Evolutionary conservation across 2,888 invertebrate species (phyloP).

Genomic region (Podotricha telesiphe): DNA sequence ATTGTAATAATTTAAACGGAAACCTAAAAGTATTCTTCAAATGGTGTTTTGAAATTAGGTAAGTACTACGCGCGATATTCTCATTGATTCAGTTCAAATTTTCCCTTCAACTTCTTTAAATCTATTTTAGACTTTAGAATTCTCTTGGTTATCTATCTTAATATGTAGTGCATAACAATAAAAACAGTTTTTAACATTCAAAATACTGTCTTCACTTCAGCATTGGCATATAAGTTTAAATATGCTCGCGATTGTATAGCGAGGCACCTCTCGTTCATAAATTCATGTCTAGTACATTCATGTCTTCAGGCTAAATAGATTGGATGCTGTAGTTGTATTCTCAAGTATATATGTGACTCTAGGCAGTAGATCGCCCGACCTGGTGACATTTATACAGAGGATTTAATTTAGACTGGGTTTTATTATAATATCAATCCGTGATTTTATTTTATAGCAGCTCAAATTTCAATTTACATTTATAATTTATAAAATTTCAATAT

Average conservation of each 20-base stretch:
- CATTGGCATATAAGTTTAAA: conserved; percentile 18
- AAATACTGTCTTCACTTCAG: conserved; percentile 4
- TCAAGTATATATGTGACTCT: neutral
- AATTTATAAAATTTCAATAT: too few relatives aligned
- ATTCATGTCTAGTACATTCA: conserved; percentile 33
- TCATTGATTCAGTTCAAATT: too few relatives aligned
- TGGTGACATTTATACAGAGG: neutral
- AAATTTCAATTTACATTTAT: neutral
- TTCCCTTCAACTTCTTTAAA: neutral
- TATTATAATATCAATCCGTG: neutral
- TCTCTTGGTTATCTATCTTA: neutral
- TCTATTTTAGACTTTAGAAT: neutral
- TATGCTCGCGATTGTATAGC: neutral
- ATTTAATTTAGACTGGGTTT: neutral
- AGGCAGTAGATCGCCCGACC: neutral
- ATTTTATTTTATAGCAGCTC: neutral
- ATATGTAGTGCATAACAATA: conserved; percentile 10
- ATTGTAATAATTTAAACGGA: too few relatives aligned
- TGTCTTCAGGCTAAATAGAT: conserved; percentile 25
- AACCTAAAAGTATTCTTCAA: too few relatives aligned
- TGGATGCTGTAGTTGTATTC: neutral
- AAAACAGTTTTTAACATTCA: conserved; percentile 17
- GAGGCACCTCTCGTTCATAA: conserved; percentile 35
- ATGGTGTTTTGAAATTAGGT: too few relatives aligned
- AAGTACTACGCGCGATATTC: too few relatives aligned